Conservation (phyloP, 2,888 invertebrate species). For the Lasioglossum villosulum region DNA sequence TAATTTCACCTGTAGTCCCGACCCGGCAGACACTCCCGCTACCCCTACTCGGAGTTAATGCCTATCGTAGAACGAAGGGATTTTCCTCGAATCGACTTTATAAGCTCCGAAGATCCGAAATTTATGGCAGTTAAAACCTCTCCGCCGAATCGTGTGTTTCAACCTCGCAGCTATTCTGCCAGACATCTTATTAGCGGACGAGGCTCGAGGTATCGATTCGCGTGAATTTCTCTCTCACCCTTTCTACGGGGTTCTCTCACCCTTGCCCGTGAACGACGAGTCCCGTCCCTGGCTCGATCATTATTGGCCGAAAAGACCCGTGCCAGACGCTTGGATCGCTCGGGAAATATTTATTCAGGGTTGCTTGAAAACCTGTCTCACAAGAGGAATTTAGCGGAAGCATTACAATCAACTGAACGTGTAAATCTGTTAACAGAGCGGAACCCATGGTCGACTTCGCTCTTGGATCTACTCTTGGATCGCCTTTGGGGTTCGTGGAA, state of each 20-base stretch:
- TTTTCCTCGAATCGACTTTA: slow-evolving; percentile 43
- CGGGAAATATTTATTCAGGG: slow-evolving; percentile 1
- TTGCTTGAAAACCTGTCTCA: slow-evolving; percentile 2
- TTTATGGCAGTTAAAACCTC: slow-evolving; percentile 50
- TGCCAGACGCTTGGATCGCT: slow-evolving; percentile 10
- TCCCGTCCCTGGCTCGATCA: slow-evolving; percentile 39
- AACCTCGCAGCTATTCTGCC: slow-evolving; percentile 23
- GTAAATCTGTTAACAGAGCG: neutral
- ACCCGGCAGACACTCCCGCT: neutral
- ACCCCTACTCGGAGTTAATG: slow-evolving; percentile 25
- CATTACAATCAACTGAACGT: slow-evolving; percentile 7
- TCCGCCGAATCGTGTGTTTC: slow-evolving; percentile 32
- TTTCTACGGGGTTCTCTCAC: neutral
- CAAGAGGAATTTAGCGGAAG: slow-evolving; percentile 6
- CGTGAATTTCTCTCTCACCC: slow-evolving; percentile 37
- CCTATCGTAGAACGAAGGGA: slow-evolving; percentile 39
- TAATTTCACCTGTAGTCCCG: neutral
- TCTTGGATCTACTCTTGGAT: neutral
- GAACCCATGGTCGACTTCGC: neutral
- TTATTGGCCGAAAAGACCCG: slow-evolving; percentile 59
- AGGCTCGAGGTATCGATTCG: slow-evolving; percentile 49
- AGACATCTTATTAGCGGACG: slow-evolving; percentile 48
- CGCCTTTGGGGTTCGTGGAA: neutral
- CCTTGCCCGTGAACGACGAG: neutral
- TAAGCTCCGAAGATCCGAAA: slow-evolving; percentile 50